Conservation (phyloP, 2,797 vertebrate genomes). For the Danionella dracula region DNA sequence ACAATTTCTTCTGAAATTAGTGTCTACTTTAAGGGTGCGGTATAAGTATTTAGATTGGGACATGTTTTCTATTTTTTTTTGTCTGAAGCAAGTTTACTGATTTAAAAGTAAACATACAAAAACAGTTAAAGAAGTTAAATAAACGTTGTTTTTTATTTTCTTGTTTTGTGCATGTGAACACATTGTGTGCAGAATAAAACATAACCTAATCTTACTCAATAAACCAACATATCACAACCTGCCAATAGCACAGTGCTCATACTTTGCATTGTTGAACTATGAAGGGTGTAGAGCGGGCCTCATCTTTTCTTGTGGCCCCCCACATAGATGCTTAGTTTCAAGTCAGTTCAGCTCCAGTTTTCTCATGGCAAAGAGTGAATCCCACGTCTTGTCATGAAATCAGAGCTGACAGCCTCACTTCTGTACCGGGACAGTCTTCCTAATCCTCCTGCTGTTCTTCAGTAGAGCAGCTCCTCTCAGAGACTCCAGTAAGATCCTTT, state of each 20-base stretch:
- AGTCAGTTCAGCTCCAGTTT: constrained; percentile 2
- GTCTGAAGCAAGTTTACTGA: too few relatives aligned
- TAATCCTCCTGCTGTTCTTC: constrained; percentile 16
- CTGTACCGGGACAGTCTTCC: background rate
- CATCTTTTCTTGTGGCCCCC: background rate
- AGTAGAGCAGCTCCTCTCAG: background rate
- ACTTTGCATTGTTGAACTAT: background rate
- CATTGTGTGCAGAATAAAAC: too few relatives aligned
- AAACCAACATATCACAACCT: too few relatives aligned
- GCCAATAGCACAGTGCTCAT: background rate
- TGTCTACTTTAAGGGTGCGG: too few relatives aligned
- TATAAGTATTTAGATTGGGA: too few relatives aligned
- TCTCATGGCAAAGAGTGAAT: constrained; percentile 7
- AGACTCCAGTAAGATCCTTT: background rate
- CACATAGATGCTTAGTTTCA: background rate
- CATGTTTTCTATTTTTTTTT: too few relatives aligned
- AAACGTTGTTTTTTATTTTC: too few relatives aligned
- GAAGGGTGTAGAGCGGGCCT: background rate
- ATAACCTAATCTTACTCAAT: too few relatives aligned
- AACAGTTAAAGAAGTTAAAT: too few relatives aligned
- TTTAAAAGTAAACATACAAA: too few relatives aligned
- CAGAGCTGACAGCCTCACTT: constrained; percentile 19
- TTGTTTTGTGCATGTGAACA: too few relatives aligned
- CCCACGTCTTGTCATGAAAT: constrained; percentile 28
- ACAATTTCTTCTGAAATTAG: too few relatives aligned